Evolutionary conservation across 92 coral and sea anemone genomes (phyloP).

Genomic region (Anthopleura xanthogrammica): DNA sequence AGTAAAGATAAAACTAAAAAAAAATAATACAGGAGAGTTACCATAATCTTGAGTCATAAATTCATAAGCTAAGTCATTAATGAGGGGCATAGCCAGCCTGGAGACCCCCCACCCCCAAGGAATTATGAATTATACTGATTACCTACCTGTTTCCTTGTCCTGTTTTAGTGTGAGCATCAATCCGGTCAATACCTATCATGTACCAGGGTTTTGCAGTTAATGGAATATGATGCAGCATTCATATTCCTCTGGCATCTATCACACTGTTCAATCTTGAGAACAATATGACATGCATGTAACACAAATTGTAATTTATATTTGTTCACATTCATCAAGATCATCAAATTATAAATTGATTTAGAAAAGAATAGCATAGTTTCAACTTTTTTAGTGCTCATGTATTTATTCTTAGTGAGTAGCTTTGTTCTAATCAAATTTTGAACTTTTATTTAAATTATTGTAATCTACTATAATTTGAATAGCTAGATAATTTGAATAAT

Average conservation of each 20-base stretch:
- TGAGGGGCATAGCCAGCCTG: too few relatives aligned
- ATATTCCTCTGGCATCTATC: slow-evolving; percentile 47
- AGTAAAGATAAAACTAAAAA: not conserved
- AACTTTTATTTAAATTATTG: too few relatives aligned
- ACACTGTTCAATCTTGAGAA: slow-evolving; percentile 27
- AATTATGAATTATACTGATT: not conserved
- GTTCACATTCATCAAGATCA: not conserved
- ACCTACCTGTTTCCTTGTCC: slow-evolving; percentile 22
- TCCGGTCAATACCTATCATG: slow-evolving; percentile 45
- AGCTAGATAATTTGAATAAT: too few relatives aligned
- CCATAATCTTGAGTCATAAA: not conserved
- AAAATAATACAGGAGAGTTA: too few relatives aligned
- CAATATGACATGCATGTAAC: too few relatives aligned
- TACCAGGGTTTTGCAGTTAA: slow-evolving; percentile 38
- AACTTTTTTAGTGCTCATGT: too few relatives aligned
- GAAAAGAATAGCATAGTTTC: too few relatives aligned
- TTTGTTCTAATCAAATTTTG: too few relatives aligned
- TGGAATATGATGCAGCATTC: slow-evolving; percentile 35
- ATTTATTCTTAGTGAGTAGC: too few relatives aligned
- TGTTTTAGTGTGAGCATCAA: slow-evolving; percentile 22
- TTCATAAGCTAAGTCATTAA: too few relatives aligned
- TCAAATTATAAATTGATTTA: not conserved
- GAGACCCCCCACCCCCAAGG: too few relatives aligned
- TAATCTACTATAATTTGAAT: too few relatives aligned
- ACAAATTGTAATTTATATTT: not conserved